A percentile compares a stretch with the other conserved stretches of the same genome.
Evolutionary conservation across 2,888 invertebrate species (phyloP).

Genomic region (Serrognathus titanus): DNA sequence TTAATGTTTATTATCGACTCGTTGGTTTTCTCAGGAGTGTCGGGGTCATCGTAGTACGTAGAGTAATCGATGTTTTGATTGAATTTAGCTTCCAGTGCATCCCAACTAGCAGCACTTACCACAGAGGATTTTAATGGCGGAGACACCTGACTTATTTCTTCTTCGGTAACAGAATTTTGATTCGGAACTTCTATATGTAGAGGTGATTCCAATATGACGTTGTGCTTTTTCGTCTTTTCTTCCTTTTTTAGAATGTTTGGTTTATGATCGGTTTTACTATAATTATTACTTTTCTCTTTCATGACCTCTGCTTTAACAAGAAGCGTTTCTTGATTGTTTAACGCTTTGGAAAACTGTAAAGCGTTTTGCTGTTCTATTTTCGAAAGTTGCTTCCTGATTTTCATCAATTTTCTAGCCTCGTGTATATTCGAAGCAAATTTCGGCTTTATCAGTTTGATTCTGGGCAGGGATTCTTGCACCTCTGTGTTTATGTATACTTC

Average conservation of each 20-base stretch:
- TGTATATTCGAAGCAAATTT: constrained; percentile 66
- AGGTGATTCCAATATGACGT: background rate
- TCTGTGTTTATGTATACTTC: constrained; percentile 7
- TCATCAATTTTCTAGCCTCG: constrained; percentile 64
- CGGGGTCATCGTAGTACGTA: constrained; percentile 15
- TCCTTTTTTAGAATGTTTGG: background rate
- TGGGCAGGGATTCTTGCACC: constrained; percentile 9
- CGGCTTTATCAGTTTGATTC: constrained; percentile 57
- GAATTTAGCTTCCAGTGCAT: constrained; percentile 44
- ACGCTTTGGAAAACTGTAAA: background rate
- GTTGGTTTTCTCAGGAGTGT: constrained; percentile 23
- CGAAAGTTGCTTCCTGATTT: constrained; percentile 62
- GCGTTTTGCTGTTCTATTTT: constrained; percentile 53
- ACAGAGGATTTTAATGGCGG: constrained; percentile 27
- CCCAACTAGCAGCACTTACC: constrained; percentile 44
- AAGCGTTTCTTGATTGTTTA: background rate
- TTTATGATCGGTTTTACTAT: background rate
- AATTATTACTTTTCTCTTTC: background rate
- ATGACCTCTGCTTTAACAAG: background rate
- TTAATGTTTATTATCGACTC: constrained; percentile 15
- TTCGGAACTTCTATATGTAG: background rate
- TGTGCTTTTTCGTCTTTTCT: background rate
- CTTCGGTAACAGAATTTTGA: background rate
- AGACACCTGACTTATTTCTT: constrained; percentile 7
- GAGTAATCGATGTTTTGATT: constrained; percentile 31